A percentile compares a stretch with the other conserved stretches of the same genome.
phyloP scores from a whole-genome alignment of 2,888 invertebrate genomes.

The Watsonalla cultraria region DNA sequence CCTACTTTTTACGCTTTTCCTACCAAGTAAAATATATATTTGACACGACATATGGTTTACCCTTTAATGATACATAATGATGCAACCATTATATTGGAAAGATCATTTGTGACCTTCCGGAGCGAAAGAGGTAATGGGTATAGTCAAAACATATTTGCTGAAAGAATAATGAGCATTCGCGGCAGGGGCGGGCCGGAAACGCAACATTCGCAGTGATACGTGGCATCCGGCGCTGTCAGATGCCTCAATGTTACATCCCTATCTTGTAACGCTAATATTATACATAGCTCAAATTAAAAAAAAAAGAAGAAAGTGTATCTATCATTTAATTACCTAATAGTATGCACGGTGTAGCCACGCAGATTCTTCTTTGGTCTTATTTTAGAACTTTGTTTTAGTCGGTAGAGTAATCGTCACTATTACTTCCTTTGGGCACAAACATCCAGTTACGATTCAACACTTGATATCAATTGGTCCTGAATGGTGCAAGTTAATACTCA shows the following conservation, averaged over 20 bases:
- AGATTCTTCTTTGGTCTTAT: no score
- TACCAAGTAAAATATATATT: not conserved
- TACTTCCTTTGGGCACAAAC: no score
- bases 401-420: no score
- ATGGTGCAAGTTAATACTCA: no score
- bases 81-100: conserved; percentile 45
- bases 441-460: no score
- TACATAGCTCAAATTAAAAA: no score
- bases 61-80: conserved; percentile 62
- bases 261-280: no score
- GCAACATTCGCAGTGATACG: conserved; percentile 63
- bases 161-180: conserved; percentile 70
- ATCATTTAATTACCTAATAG: no score
- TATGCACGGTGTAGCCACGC: no score
- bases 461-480: no score
- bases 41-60: conserved; percentile 38
- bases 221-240: conserved; percentile 58
- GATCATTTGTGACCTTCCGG: conserved; percentile 46
- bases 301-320: no score
- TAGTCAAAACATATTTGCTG: conserved; percentile 75
- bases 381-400: no score
- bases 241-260: conserved; percentile 17
- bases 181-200: conserved; percentile 55
- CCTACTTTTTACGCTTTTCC: not conserved
- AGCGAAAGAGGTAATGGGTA: conserved; percentile 51